Percentiles rank a stretch among this genome's conserved stretches.
Conservation (phyloP, 2,113 vertebrate genomes). For the Callocephalon fimbriatum region DNA sequence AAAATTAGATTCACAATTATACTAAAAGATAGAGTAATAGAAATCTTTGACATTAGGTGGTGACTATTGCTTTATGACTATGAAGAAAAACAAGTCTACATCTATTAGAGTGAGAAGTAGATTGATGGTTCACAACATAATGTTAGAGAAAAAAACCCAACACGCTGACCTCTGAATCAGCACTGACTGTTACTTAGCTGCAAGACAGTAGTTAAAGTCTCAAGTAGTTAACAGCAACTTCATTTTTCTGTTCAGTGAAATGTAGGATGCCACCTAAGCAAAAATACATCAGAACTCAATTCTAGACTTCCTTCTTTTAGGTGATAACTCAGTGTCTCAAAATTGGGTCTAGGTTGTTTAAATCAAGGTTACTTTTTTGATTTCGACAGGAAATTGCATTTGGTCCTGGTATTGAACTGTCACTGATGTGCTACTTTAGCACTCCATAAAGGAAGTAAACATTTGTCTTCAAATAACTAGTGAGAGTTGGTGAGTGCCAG, state of each 20-base stretch:
- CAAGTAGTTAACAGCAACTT: not conserved
- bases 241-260: not conserved
- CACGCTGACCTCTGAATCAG: not conserved
- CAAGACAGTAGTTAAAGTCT: not conserved
- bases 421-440: slow-evolving; percentile 43
- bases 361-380: slow-evolving; percentile 3
- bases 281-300: not conserved
- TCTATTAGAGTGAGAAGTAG: not conserved
- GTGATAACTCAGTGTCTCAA: not conserved
- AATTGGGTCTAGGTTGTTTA: not conserved
- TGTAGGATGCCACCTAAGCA: not conserved
- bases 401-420: slow-evolving; percentile 28
- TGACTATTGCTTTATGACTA: not conserved
- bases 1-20: not conserved
- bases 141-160: not conserved
- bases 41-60: not conserved
- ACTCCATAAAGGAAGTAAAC: slow-evolving; percentile 65
- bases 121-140: not conserved
- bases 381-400: slow-evolving; percentile 54
- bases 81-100: not conserved
- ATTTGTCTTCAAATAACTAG: slow-evolving; percentile 43
- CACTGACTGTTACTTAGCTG: not conserved
- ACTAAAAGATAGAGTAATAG: not conserved
- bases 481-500: slow-evolving; percentile 38
- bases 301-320: not conserved